These are phyloP conservation scores for Chaetodon trifasciatus DNA, from an alignment of 2,797 vertebrate species.

Conservation along the genomic window DNA sequence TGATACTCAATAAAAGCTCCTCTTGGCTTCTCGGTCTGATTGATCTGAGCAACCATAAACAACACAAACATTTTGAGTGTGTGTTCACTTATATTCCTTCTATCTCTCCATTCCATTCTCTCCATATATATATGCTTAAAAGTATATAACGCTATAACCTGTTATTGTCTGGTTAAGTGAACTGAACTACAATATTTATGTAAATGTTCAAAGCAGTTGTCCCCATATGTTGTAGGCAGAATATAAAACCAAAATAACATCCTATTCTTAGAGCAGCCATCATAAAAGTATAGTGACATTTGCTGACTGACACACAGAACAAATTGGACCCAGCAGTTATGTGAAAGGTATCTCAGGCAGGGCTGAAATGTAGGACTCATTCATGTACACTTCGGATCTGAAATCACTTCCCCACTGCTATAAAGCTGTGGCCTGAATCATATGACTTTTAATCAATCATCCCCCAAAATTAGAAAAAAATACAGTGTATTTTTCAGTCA, in stretches of 20 bases:
- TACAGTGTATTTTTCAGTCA: conserved; percentile 39
- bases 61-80: too few species aligned
- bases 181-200: not conserved
- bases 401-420: conserved; percentile 41
- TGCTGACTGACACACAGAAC: conserved; percentile 28
- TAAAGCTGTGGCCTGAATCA: conserved; percentile 36
- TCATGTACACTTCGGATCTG: conserved; percentile 22
- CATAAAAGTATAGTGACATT: conserved; percentile 9
- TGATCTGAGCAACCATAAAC: too few species aligned
- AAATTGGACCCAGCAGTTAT: conserved; percentile 22
- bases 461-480: conserved; percentile 45
- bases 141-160: not conserved
- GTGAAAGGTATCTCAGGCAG: conserved; percentile 31
- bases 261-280: not conserved
- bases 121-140: too few species aligned
- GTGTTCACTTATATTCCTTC: too few species aligned
- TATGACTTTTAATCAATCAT: conserved; percentile 58
- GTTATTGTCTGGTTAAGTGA: not conserved
- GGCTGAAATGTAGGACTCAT: conserved; percentile 29
- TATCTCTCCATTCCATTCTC: too few species aligned
- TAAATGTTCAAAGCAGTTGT: not conserved
- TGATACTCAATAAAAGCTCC: too few species aligned
- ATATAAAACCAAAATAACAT: conserved; percentile 3
- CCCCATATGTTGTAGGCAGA: not conserved
- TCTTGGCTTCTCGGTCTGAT: too few species aligned